These are phyloP conservation scores for Eutrigla gurnardus DNA, from an alignment of 2,797 vertebrate species.

Conservation along the genomic window DNA sequence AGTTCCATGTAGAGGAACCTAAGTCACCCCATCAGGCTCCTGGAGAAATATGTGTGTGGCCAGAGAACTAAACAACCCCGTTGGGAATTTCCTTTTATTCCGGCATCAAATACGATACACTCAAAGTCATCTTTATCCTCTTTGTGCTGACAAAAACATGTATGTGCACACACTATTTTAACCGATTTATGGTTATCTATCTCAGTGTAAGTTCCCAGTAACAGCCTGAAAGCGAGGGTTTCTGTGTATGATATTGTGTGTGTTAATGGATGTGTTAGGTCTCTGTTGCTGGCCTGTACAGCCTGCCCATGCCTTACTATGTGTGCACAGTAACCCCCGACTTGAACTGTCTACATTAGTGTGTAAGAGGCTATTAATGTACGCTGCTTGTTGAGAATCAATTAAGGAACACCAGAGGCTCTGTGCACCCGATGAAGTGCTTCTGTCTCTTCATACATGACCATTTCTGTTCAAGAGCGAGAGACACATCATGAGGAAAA, in stretches of 20 bases:
- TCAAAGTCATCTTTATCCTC: background rate
- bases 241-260: background rate
- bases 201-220: background rate
- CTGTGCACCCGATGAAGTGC: background rate
- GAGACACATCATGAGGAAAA: background rate
- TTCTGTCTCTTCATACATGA: background rate
- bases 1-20: constrained; percentile 70
- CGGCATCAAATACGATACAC: background rate
- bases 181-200: background rate
- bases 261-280: background rate
- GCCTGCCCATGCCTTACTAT: background rate
- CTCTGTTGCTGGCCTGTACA: constrained; percentile 6
- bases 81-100: background rate
- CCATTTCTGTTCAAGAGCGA: background rate
- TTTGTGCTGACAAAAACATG: background rate
- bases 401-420: constrained; percentile 27
- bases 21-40: constrained; percentile 49
- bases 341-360: constrained; percentile 5
- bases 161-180: background rate
- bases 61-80: background rate
- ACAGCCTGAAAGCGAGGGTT: background rate
- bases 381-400: constrained; percentile 24
- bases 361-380: constrained; percentile 16
- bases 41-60: constrained; percentile 25
- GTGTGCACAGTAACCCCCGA: background rate